phyloP scores from a whole-genome alignment of 2,888 invertebrate species.

The Tetranychus piercei region DNA sequence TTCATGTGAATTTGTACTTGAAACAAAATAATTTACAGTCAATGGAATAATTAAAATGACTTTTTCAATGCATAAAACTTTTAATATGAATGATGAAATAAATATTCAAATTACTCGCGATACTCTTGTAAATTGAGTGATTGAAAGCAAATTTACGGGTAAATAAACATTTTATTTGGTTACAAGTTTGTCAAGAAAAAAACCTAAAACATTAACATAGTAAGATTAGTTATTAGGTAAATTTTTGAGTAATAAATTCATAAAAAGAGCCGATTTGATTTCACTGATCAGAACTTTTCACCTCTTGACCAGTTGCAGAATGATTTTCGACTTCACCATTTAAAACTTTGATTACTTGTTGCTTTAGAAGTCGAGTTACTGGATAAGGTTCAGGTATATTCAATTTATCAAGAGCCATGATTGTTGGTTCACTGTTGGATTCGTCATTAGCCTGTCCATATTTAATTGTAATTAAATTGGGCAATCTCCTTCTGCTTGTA shows the following conservation, averaged over 20 bases:
- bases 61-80: background rate
- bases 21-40: background rate
- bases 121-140: no score
- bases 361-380: slow-evolving; percentile 71
- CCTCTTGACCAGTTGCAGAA: background rate
- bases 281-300: background rate
- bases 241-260: background rate
- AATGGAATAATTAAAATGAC: background rate
- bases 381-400: slow-evolving; percentile 75
- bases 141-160: no score
- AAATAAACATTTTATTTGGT: no score
- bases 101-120: no score
- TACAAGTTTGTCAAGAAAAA: no score
- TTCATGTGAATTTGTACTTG: background rate
- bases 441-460: slow-evolving; percentile 44
- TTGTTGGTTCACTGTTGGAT: slow-evolving; percentile 20
- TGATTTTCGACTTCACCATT: slow-evolving; percentile 18
- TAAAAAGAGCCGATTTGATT: background rate
- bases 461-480: slow-evolving; percentile 90
- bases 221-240: background rate
- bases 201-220: no score
- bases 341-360: slow-evolving; percentile 53
- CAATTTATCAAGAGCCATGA: slow-evolving; percentile 37
- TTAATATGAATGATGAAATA: no score
- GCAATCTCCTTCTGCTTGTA: slow-evolving; percentile 82